Percentiles rank a stretch among this genome's conserved stretches.
phyloP scores from a whole-genome alignment of 2,797 vertebrate species.

The Gymnodraco acuticeps region DNA sequence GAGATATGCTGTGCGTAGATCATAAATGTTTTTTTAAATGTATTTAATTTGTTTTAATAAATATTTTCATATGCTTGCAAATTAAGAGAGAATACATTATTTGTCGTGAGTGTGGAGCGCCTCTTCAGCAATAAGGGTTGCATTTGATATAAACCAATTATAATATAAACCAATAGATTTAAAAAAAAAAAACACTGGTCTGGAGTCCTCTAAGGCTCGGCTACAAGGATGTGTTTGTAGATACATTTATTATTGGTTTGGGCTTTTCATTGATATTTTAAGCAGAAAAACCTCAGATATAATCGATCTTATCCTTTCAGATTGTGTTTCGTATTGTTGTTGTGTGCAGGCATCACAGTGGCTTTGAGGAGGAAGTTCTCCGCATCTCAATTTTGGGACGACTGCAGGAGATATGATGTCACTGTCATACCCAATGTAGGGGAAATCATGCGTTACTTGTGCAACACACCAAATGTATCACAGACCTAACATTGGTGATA shows the following conservation, averaged over 20 bases:
- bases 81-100: not conserved
- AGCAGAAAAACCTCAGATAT: too few species aligned
- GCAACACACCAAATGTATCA: slow-evolving; percentile 85
- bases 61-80: slow-evolving; percentile 30
- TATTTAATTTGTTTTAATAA: slow-evolving; percentile 63
- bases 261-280: too few species aligned
- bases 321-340: not conserved
- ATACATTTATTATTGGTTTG: too few species aligned
- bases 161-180: not conserved
- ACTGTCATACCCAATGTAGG: slow-evolving; percentile 90
- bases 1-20: slow-evolving; percentile 61
- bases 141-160: not conserved
- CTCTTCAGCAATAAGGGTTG: not conserved
- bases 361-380: slow-evolving; percentile 88
- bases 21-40: slow-evolving; percentile 41
- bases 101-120: not conserved
- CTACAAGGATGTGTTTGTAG: too few species aligned
- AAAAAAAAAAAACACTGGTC: too few species aligned
- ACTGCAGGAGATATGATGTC: slow-evolving; percentile 88
- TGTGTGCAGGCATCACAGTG: slow-evolving; percentile 75
- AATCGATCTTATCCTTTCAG: not conserved
- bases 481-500: not conserved
- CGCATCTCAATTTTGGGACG: slow-evolving; percentile 89
- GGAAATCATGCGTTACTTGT: slow-evolving; percentile 88
- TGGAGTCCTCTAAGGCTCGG: too few species aligned